Conservation (phyloP, 2,797 vertebrate species). For the Sphaeramia orbicularis region DNA sequence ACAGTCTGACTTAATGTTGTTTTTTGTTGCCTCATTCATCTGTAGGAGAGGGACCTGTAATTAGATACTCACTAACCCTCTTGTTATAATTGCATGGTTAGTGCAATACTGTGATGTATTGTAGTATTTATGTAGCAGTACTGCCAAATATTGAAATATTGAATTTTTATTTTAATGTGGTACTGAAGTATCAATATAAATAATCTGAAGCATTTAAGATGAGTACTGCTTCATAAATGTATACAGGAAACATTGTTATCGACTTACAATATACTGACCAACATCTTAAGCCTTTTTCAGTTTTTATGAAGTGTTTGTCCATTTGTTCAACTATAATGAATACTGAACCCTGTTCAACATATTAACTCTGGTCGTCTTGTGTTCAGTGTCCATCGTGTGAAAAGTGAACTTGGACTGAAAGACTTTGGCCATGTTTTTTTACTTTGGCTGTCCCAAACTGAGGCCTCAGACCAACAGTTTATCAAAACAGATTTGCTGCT, state of each 20-base stretch:
- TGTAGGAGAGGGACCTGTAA: background rate
- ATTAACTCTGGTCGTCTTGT: constrained; percentile 2
- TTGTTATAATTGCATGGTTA: constrained; percentile 3
- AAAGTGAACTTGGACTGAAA: constrained; percentile 30
- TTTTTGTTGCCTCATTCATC: constrained; percentile 5
- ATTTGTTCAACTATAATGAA: background rate
- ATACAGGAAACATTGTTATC: constrained; percentile 6
- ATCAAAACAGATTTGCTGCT: too few species aligned
- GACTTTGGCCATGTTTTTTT: constrained; percentile 1
- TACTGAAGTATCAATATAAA: background rate
- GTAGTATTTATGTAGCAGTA: background rate
- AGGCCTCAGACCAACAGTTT: background rate
- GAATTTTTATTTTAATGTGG: too few species aligned
- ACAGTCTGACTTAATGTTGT: constrained; percentile 33
- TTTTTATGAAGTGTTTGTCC: background rate
- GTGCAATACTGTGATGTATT: background rate
- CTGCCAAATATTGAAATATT: background rate
- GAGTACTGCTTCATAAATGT: constrained; percentile 21
- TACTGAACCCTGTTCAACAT: background rate
- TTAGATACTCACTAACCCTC: background rate
- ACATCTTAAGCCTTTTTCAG: background rate
- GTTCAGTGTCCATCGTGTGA: constrained; percentile 27
- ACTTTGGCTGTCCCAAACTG: too few species aligned
- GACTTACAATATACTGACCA: background rate
- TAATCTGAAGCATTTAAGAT: background rate